Evolutionary conservation across 2,797 vertebrate genomes (phyloP).

Genomic region (Onychomys torridus): DNA sequence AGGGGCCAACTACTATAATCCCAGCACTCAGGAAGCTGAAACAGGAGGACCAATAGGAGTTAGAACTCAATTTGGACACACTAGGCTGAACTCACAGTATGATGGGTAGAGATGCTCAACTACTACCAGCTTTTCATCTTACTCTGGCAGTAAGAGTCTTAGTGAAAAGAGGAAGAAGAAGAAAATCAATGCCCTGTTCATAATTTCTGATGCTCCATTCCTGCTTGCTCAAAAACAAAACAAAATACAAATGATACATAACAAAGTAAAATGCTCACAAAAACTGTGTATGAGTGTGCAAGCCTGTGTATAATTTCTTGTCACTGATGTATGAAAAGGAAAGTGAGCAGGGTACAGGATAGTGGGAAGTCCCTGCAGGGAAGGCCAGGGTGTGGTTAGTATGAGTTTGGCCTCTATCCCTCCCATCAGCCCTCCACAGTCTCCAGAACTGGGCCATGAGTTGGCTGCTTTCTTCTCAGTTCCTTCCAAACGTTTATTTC

Average conservation of each 20-base stretch:
- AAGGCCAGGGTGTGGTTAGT: not conserved
- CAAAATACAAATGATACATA: not conserved
- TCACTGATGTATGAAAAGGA: not conserved
- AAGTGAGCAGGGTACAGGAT: not conserved
- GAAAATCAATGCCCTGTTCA: not conserved
- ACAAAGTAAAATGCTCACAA: not conserved
- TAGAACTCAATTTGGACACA: not conserved
- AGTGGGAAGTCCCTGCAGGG: not conserved
- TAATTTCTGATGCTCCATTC: fast-evolving
- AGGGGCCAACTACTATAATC: not conserved
- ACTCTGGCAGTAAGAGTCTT: not conserved
- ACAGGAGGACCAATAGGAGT: not conserved
- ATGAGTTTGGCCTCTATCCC: fast-evolving
- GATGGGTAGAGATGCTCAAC: not conserved
- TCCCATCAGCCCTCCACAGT: not conserved
- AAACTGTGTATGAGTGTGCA: not conserved
- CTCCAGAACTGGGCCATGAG: not conserved
- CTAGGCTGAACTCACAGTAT: not conserved
- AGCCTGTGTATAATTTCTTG: not conserved
- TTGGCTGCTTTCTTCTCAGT: no score
- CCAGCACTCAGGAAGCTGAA: not conserved
- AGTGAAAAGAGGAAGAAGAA: slow-evolving; percentile 34
- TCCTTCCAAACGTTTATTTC: not conserved
- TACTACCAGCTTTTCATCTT: not conserved
- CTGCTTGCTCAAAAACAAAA: not conserved